Base-by-base conservation (phyloP, 2,797 vertebrate species). In the Phoxinus dragarum region DNA sequence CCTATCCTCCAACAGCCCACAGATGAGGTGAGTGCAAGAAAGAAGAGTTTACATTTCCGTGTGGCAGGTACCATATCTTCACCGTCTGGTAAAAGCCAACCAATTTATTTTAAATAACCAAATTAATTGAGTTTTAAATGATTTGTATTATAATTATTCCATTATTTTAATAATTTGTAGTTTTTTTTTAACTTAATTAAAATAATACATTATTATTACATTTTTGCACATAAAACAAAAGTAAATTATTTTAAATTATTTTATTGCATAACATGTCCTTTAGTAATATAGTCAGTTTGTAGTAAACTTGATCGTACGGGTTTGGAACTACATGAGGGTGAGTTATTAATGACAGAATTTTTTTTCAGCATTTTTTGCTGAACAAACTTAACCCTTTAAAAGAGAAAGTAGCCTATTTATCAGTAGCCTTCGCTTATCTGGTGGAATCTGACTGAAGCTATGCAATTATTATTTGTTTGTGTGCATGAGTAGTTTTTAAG, bases 1-100 rank as follows among this genome's bases (percentile, higher is more conserved):
- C 94, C 95, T 0, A 77, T 95, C 64, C 89, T 96, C 79, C 93
- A 94, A 80, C 93, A 94, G 68, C 92, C 94, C 1, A 90, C 94
- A 23, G 94, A 94, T 3, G 92, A 95, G 94, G 94, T 95, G 72
- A 76, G 84, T 3, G 36, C 1, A 64, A 44, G 23, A 44, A 40
- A 77, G 16, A 27, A 3, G 14, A 27, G 7, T 56, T 21, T 38
- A 0, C 14, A 64, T 3, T 31, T 64, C 27, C n/a, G 19, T 3
- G 38, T 56, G 1, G 34, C 21, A 36, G 11, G 11, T 76, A 6
- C 34, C 31, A 38, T 36, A 14, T 56, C 6, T 56, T 14, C 34
- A 52, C 49, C 23, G 3, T 54, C 19, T 52, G 44, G 71, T 31
- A 31, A 49, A 73, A 74, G 27, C 31, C 27, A 42, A 34, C 71